Percentiles rank a stretch among this genome's conserved stretches.
Conservation (phyloP, 2,888 invertebrate species). For the Tinea semifulvella region DNA sequence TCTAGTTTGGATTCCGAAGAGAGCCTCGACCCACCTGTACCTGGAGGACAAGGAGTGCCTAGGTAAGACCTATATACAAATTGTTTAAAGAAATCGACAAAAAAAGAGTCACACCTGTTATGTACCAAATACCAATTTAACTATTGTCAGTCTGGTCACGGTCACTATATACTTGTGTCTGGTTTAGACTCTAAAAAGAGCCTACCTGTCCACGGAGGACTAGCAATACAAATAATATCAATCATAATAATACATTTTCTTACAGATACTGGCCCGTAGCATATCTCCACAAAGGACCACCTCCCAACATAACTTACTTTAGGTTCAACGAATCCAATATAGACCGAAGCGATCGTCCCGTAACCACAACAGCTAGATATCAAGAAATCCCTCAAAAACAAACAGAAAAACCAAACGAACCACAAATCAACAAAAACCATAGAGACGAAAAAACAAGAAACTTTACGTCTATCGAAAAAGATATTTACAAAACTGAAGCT, state of each 20-base stretch:
- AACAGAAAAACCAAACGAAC: conserved; percentile 21
- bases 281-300: conserved; percentile 81
- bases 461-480: conserved; percentile 30
- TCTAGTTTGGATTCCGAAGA: conserved; percentile 23
- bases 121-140: no score
- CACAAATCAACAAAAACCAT: conserved; percentile 23
- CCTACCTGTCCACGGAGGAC: no score
- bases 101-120: no score
- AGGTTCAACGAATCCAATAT: conserved; percentile 42
- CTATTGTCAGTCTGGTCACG: no score
- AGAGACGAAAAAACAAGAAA: conserved; percentile 43
- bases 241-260: no score
- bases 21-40: conserved; percentile 48
- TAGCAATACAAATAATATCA: no score
- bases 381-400: conserved; percentile 13
- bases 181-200: no score
- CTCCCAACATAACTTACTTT: conserved; percentile 75
- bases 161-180: not conserved
- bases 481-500: conserved; percentile 25
- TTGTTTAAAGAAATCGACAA: not conserved
- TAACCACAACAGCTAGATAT: conserved; percentile 15
- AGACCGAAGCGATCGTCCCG: conserved; percentile 17
- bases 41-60: conserved; percentile 51
- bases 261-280: conserved; percentile 80
- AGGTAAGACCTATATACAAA: no score